Base-by-base conservation (phyloP, 2,888 invertebrate species). In the Zootermopsis nevadensis region DNA sequence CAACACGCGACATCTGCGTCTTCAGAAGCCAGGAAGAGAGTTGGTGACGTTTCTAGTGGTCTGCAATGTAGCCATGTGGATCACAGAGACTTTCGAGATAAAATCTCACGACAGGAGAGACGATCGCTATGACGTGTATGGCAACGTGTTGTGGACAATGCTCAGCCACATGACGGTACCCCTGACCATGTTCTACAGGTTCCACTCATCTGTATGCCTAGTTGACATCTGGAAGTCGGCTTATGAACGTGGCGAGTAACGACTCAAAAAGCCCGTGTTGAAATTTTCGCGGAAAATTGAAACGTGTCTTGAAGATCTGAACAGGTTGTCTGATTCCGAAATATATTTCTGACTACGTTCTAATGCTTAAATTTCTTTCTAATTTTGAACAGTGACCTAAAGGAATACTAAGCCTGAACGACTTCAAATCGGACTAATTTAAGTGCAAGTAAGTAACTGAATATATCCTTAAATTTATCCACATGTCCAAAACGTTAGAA, bases 201-300 rank as follows among this genome's bases (percentile, higher is more conserved):
- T 95, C 88, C 95, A 95, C 87, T 94, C 94, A 0, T 93, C 94
- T n/a, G 95, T 95, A 0, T 95, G 95, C 87, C 91, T 95, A 76
- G 94, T 94, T 22, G 95, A 95, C 88, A 94, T 95, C 86, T 95
- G 95, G 95, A 93, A 94, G 87, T 93, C 93, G 38, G 94, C 95
- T 0, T 95, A 94, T 86, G 93, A 93, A 87, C 92, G 93, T 2
- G 92, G 92, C 1, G 89, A 89, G 53, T 86, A 69, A 84, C 30
- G 22, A 27, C 48, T 3, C 12, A 48, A 48, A 38, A 10, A 38
- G n/a, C n/a, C n/a, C n/a, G n/a, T n/a, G n/a, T n/a, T n/a, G n/a
- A n/a, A n/a, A n/a, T n/a, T n/a, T n/a, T n/a, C n/a, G n/a, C n/a
- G n/a, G n/a, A n/a, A n/a, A n/a, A n/a, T n/a, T n/a, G n/a, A n/a